Evolutionary conservation across 2,888 invertebrate genomes (phyloP).

Genomic region (Drosophila atroscutellata): DNA sequence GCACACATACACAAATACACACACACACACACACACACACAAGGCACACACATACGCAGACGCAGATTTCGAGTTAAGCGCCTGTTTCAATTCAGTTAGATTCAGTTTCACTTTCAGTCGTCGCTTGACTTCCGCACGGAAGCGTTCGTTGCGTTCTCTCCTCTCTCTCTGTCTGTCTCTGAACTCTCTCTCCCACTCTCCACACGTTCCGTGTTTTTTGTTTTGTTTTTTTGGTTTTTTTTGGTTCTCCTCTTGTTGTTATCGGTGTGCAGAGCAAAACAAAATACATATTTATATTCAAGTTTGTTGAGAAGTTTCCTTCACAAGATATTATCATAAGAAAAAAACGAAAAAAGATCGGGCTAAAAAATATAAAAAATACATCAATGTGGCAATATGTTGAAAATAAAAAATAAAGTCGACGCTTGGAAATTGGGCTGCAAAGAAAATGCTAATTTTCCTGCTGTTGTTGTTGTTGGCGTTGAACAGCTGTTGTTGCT

Average conservation of each 20-base stretch:
- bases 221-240: conserved; percentile 10
- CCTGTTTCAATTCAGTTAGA: conserved; percentile 43
- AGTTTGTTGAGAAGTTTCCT: conserved; percentile 36
- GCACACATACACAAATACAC: conserved; percentile 29
- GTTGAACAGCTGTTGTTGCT: conserved; percentile 47
- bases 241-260: conserved; percentile 36
- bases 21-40: not conserved
- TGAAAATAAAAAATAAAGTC: conserved; percentile 14
- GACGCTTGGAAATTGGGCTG: not conserved
- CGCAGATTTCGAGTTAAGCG: conserved; percentile 62
- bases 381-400: conserved; percentile 38
- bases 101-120: conserved; percentile 77
- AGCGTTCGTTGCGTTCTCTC: conserved; percentile 69
- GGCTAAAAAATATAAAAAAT: conserved; percentile 20
- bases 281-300: conserved; percentile 3
- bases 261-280: conserved; percentile 28
- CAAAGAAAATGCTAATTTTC: conserved; percentile 34
- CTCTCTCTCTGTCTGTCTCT: conserved; percentile 21
- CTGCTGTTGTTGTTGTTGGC: conserved; percentile 30
- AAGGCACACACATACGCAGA: conserved; percentile 51
- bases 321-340: conserved; percentile 29
- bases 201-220: conserved; percentile 12
- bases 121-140: conserved; percentile 77
- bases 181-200: conserved; percentile 31
- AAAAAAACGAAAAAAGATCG: conserved; percentile 18